Evolutionary conservation across 1,140 invertebrate genomes (phyloP), one percentile per base, ranked within the genome.

Genomic region (Drosophila tristis): DNA sequence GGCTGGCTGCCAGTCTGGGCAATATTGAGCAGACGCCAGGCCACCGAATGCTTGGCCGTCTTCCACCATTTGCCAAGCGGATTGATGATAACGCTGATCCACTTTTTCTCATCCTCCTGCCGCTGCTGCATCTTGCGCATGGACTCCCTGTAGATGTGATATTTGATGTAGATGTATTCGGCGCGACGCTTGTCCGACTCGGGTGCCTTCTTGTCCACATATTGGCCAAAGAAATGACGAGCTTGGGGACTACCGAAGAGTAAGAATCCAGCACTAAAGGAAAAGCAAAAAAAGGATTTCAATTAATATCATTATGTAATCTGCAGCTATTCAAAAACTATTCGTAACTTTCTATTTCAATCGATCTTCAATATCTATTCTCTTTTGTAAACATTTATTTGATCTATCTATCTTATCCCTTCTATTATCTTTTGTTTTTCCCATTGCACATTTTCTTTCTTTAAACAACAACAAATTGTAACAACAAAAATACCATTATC

Each of bases 21-120:
- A 4, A 93, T 86, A 48, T 92, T 87, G 1, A 93, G 55, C n/a
- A 93, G 73, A 25, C 92, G 86, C 86, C 92, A 92, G 6, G 93
- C 93, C 58, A 92, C 93, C 9, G 90, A 90, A 81, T 93, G 93
- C 80, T 93, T 93, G 42, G 93, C 76, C n/a, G 92, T 62, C 71
- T 93, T 92, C 90, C 92, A 92, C 90, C 91, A 92, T 59, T 92
- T 92, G 6, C 91, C 91, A 64, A 92, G 78, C 0, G 91, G 91
- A 62, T 92, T 90, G 4, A 92, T 91, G 11, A 92, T 92, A 9
- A 92, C 86, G 50, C 65, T 92, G 26, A 91, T 90, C 91, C 91
- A 92, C 64, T 92, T 92, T 74, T 91, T 92, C 8, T 91, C 85
- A 20, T 92, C 82, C 55, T 91, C 87, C 54, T 92, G 76, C 51